Evolutionary conservation across 2,113 vertebrate genomes (phyloP), one percentile per base, ranked within the genome.

Genomic region (Uropsilus gracilis): DNA sequence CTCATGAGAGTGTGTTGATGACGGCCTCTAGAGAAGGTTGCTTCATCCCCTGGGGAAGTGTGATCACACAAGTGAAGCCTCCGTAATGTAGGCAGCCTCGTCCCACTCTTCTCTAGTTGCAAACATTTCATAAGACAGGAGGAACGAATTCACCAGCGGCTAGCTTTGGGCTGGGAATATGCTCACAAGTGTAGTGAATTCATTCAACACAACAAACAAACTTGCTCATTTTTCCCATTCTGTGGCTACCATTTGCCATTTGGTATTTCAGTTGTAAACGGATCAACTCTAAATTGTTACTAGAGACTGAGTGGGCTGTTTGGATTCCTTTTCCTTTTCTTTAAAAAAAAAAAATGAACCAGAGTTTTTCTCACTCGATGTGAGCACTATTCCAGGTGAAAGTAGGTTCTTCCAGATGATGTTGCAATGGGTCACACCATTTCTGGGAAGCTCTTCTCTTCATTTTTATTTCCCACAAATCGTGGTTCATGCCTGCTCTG

Each of bases 201-300:
- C 78, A 96, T 95, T 96, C 90, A 96, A 95, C 8, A 53, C 50
- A 95, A 73, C 34, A 78, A 92, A 87, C 78, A 73, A 87, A 93
- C 90, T 95, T 90, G 17, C 66, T 91, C 73, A 10, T 72, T 81
- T 93, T 85, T 57, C 64, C 30, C 14, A 34, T 90, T 44, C 72
- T 64, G 30, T 90, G 85, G 55, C 71, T 96, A 84, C 46, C 92
- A 87, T 63, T 39, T 95, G 84, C 71, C 57, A 95, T 76, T 87
- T 90, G 44, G 13, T 78, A 1, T 32, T 71, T 91, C 90, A 22
- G 14, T 59, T 91, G 34, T 90, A 81, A 96, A 90, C 84, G 92
- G 81, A 88, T 76, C n/a, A 66, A 83, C 42, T 83, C 46, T 34
- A 91, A 53, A n/a, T 82, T 92, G 75, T 91, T 89, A 71, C 53